Conservation (phyloP, 2,797 vertebrate species). For the Loris lydekkerianus region DNA sequence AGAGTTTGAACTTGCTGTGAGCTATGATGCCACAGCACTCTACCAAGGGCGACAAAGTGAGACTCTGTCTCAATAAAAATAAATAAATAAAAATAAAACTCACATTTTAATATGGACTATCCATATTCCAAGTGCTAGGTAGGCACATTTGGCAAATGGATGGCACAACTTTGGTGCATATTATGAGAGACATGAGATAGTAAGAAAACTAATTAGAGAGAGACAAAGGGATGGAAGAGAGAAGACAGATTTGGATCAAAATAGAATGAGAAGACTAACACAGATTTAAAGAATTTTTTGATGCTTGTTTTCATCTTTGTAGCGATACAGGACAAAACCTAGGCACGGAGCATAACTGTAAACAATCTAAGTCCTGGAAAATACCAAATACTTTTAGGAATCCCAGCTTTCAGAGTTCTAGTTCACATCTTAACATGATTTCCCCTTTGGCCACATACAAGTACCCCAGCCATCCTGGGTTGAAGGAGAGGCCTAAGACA, state of each 20-base stretch:
- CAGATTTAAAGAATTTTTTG: not conserved
- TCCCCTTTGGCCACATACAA: not conserved
- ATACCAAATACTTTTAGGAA: not conserved
- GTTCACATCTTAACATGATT: not conserved
- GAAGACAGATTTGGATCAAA: not conserved
- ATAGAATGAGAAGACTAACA: conserved; percentile 14
- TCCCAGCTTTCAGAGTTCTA: not conserved
- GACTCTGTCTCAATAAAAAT: too few species aligned
- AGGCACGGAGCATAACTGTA: not conserved
- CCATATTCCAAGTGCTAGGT: not conserved
- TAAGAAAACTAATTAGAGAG: not conserved
- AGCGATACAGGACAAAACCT: conserved; percentile 39
- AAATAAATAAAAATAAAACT: not conserved
- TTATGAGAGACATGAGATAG: not conserved
- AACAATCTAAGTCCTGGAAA: not conserved
- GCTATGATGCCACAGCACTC: too few species aligned
- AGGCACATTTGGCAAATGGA: not conserved
- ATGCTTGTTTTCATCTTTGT: not conserved
- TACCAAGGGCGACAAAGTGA: too few species aligned
- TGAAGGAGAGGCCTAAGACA: not conserved
- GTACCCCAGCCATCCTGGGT: not conserved
- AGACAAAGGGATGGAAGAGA: not conserved
- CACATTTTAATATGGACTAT: not conserved
- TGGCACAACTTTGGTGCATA: not conserved
- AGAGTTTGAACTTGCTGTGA: too few species aligned